Evolutionary conservation across 2,113 vertebrate genomes (phyloP).

Genomic region (Anhinga rufa): DNA sequence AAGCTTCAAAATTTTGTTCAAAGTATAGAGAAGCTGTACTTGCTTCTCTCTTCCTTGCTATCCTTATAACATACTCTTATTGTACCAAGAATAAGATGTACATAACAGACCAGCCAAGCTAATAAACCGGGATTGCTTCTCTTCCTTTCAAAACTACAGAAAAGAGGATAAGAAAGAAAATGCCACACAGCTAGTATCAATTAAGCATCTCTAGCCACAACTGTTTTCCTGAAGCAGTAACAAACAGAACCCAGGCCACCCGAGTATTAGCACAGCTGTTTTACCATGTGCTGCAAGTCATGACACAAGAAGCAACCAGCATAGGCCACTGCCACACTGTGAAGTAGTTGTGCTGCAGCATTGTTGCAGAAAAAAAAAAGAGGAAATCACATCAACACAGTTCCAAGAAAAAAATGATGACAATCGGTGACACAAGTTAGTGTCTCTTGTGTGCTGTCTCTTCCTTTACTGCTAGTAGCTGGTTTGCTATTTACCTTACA

Average conservation of each 20-base stretch:
- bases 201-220: not conserved
- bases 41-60: not conserved
- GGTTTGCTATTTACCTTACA: not conserved
- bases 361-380: not conserved
- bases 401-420: not conserved
- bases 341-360: not conserved
- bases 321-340: not conserved
- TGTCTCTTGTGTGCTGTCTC: not conserved
- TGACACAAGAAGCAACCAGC: not conserved
- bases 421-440: not conserved
- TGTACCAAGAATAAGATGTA: not conserved
- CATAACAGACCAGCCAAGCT: not conserved
- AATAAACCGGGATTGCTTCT: not conserved
- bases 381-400: not conserved
- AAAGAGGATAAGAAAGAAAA: not conserved
- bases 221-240: not conserved
- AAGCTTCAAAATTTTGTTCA: not conserved
- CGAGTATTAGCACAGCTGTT: not conserved
- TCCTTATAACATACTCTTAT: not conserved
- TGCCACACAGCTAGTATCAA: not conserved
- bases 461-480: not conserved
- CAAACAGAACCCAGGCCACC: not conserved
- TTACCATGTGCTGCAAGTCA: not conserved
- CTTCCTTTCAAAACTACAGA: not conserved
- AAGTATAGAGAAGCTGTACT: not conserved